Percentiles rank a stretch among this genome's conserved stretches.
phyloP scores from a whole-genome alignment of 2,113 vertebrate genomes.

The Clarias batrachus region DNA sequence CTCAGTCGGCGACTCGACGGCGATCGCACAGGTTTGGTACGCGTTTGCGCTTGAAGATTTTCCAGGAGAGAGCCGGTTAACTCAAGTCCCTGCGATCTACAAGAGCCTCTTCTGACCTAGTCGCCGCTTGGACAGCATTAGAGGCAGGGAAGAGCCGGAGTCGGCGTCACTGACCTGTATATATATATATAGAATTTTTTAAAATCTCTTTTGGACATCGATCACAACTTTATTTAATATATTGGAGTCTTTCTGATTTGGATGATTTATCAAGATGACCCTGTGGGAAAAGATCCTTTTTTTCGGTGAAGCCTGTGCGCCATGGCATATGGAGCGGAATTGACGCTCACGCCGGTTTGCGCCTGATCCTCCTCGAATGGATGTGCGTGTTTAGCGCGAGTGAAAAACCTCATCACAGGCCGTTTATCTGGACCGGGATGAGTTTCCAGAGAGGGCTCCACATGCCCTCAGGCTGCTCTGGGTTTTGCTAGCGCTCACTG shows the following conservation, averaged over 20 bases:
- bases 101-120: slow-evolving; percentile 2
- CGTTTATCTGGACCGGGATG: slow-evolving; percentile 37
- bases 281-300: slow-evolving; percentile 6
- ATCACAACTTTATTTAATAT: slow-evolving; percentile 46
- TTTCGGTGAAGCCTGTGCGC: slow-evolving; percentile 24
- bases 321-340: slow-evolving; percentile 44
- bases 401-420: slow-evolving; percentile 28
- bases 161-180: slow-evolving; percentile 13
- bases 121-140: slow-evolving; percentile 39
- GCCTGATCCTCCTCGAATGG: slow-evolving; percentile 34
- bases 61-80: slow-evolving; percentile 35
- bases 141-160: slow-evolving; percentile 23
- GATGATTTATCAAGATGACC: slow-evolving; percentile 41
- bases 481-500: slow-evolving; percentile 45
- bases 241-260: slow-evolving; percentile 39
- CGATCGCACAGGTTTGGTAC: slow-evolving; percentile 63
- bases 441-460: slow-evolving; percentile 39
- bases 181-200: not conserved
- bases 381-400: slow-evolving; percentile 40
- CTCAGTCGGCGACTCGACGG: slow-evolving; percentile 57
- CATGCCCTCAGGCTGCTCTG: slow-evolving; percentile 43
- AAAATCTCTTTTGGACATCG: slow-evolving; percentile 18
- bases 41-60: slow-evolving; percentile 55
- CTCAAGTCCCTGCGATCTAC: slow-evolving; percentile 31
- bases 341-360: slow-evolving; percentile 17